Evolutionary conservation across 2,113 vertebrate species (phyloP), one percentile per base, ranked within the genome.

Genomic region (Lamprologus tigripictilis): DNA sequence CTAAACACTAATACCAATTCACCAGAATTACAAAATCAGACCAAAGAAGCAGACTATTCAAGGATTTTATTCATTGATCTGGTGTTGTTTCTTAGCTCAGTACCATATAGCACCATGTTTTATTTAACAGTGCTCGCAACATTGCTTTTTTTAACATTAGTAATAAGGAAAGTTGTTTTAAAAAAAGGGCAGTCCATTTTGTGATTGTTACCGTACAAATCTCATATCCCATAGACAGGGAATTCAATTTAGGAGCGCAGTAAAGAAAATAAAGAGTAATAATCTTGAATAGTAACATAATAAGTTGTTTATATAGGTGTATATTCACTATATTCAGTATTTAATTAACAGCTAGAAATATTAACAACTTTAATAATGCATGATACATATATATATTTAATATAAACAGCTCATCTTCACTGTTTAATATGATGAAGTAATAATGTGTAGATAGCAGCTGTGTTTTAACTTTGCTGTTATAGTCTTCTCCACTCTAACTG

Each of bases 71-170:
- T 31, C 51, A 42, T 3, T 8, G 5, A 17, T 14, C 28, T 58
- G 12, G 6, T 61, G 33, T 73, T 28, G 4, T n/a, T 37, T 47
- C 28, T 63, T 83, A 54, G 21, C 28, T 40, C 13, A 13, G 42
- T 31, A 49, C 16, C 66, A 73, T 49, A 78, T 47, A 78, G 9
- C 23, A 78, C 16, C 26, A 13, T 53, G 9, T 68, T 47, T 28
- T 71, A 82, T 81, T 83, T 31, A 80, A 80, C 45, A 80, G 21
- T 85, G 4, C 53, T 61, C 14, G 58, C 47, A 79, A 63, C 17
- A 66, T 35, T 63, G 17, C 9, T 31, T 66, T 73, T 68, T 53
- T 61, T 2, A 7, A 81, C 16, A 21, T 33, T 58, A 14, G 10
- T 51, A 81, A 37, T 19, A 37, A 5, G 5, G 8, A 37, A 49